These are phyloP conservation scores for Drosophila prolongata DNA, from an alignment of 2,888 invertebrate genomes.

Conservation along the genomic window DNA sequence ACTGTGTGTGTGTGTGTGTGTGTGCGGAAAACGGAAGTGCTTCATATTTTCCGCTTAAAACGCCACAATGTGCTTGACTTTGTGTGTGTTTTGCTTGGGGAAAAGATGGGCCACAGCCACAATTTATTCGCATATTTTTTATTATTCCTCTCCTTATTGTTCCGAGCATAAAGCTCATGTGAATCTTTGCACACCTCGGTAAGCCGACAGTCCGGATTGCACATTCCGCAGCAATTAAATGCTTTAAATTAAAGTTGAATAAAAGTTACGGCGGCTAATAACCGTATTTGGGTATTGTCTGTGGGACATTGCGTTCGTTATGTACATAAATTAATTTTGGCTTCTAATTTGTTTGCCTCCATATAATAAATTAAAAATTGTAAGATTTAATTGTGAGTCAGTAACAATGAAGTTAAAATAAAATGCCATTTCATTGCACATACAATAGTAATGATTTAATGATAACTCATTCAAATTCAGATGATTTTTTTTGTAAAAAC, in stretches of 20 bases:
- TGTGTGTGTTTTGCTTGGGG: slow-evolving; percentile 1
- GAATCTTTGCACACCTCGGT: slow-evolving; percentile 55
- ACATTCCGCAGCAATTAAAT: slow-evolving; percentile 43
- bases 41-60: slow-evolving; percentile 73
- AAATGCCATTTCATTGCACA: too few relatives aligned
- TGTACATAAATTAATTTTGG: not conserved
- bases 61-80: slow-evolving; percentile 58
- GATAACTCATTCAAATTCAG: too few relatives aligned
- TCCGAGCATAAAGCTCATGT: slow-evolving; percentile 49
- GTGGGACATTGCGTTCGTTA: slow-evolving; percentile 9
- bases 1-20: slow-evolving; percentile 8
- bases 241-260: slow-evolving; percentile 32
- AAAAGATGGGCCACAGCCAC: not conserved
- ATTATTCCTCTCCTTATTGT: slow-evolving; percentile 59
- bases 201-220: not conserved
- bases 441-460: too few relatives aligned
- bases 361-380: not conserved
- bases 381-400: too few relatives aligned
- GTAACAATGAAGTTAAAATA: too few relatives aligned
- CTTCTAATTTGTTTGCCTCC: too few relatives aligned
- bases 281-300: slow-evolving; percentile 16
- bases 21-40: slow-evolving; percentile 50
- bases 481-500: too few relatives aligned
- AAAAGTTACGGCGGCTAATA: slow-evolving; percentile 20
- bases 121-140: slow-evolving; percentile 56